Percentiles rank a stretch among this genome's conserved stretches.
These are phyloP conservation scores for Bombus breviceps DNA, from an alignment of 1,140 invertebrate species.

Conservation along the genomic window DNA sequence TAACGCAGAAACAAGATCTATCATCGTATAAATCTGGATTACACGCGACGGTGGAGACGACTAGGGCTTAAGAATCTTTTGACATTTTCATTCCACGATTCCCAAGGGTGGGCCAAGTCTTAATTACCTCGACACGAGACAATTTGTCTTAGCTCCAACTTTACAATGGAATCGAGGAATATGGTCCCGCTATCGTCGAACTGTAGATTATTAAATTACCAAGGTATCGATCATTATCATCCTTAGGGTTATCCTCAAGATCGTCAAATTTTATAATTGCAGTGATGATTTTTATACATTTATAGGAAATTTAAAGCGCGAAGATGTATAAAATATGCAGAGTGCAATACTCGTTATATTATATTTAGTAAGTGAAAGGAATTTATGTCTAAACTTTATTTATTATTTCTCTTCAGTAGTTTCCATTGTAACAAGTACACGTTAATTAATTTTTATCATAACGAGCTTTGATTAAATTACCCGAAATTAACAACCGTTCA, in stretches of 20 bases:
- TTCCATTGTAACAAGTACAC: no score
- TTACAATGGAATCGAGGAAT: slow-evolving; percentile 1
- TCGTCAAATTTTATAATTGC: background rate
- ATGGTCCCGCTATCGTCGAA: background rate
- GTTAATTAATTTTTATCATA: no score
- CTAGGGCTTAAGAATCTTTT: slow-evolving; percentile 9
- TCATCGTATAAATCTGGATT: slow-evolving; percentile 34
- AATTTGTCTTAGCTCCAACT: slow-evolving; percentile 22
- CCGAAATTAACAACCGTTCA: no score
- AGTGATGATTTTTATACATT: background rate
- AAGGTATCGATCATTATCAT: background rate
- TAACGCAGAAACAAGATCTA: slow-evolving; percentile 39
- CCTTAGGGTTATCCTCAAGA: background rate
- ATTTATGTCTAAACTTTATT: no score
- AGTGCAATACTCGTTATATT: no score
- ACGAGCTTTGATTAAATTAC: no score
- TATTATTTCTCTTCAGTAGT: no score
- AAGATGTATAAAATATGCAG: no score
- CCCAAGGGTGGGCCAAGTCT: background rate
- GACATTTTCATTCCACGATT: slow-evolving; percentile 24
- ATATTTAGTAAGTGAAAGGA: no score
- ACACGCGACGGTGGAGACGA: background rate
- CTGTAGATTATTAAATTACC: slow-evolving; percentile 5
- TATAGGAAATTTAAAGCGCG: no score
- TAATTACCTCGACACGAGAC: slow-evolving; percentile 35